Evolutionary conservation across 1,140 invertebrate genomes (phyloP), one percentile per base, ranked within the genome.

Genomic region (Papilio polytes): DNA sequence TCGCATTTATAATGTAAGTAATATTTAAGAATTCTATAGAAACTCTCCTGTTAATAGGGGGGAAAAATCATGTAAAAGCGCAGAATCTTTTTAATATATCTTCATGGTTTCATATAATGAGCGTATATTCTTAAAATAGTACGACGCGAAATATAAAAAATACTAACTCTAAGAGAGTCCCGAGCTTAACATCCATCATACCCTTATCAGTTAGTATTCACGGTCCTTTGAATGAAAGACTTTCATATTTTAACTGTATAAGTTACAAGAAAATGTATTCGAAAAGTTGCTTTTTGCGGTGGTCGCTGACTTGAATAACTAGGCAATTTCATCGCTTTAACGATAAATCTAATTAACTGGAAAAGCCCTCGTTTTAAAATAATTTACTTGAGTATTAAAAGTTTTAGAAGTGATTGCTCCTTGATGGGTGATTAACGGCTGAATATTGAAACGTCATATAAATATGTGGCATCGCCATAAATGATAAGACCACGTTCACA

Each of bases 141-240:
- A 66, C 63, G 6, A 26, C 13, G 26, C 4, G 22, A 0, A 4
- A 15, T 26, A 13, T 26, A 66, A 66, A 66, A 63, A 66, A 66
- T 66, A 56, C 18, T 2, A 1, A 31, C 12, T 15, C 13, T 66
- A 15, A 66, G 12, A 22, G 56, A 66, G 26, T 66, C 63, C 63
- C 22, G 12, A 66, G 63, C 63, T 66, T 31, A 66, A 66, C 63
- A 66, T 66, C 63, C 63, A 66, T 66, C 63, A 66, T 66, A 66
- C 63, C 63, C 63, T 66, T 66, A 66, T 66, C 63, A 66, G 63
- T 15, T 26, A 66, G 26, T 13, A 66, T 66, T 66, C 63, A 66
- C 63, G 63, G 6, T 22, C 10, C 59, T 66, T 31, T 66, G 22
- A 66, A 66, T 66, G 63, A 31, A 31, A 31, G 59, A 66, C 26